phyloP scores from a whole-genome alignment of 1,140 invertebrate genomes.

The Drosophila sechellia region DNA sequence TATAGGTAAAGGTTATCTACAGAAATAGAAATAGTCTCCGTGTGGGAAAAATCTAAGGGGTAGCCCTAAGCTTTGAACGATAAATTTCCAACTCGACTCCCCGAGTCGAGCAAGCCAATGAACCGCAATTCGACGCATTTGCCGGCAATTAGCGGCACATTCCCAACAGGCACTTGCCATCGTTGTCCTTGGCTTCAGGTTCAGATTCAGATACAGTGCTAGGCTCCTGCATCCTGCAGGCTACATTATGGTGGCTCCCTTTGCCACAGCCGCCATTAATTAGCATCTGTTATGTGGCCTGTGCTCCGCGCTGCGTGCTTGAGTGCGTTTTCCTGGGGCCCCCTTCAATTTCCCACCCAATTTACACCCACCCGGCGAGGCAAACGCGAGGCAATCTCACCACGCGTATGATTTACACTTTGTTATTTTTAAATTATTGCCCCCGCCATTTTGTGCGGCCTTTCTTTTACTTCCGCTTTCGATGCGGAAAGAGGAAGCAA shows the following conservation, averaged over 20 bases:
- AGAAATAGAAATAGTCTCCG: neutral
- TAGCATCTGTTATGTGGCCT: constrained; percentile 73
- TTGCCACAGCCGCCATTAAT: constrained; percentile 65
- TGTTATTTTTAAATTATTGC: constrained; percentile 77
- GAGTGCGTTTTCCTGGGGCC: constrained; percentile 50
- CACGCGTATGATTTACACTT: constrained; percentile 80
- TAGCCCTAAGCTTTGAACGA: constrained; percentile 30
- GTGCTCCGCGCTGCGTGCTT: constrained; percentile 51
- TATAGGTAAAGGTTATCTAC: neutral
- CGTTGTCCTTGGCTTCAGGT: constrained; percentile 36
- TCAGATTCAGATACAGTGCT: neutral
- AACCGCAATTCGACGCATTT: constrained; percentile 78
- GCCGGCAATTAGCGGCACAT: constrained; percentile 78
- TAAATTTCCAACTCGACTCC: constrained; percentile 52
- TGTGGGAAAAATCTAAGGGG: neutral
- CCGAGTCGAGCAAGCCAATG: constrained; percentile 55
- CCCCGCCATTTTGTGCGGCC: constrained; percentile 61
- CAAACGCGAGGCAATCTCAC: constrained; percentile 49
- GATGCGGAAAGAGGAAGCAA: neutral
- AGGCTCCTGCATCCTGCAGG: constrained; percentile 26
- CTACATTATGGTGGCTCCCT: constrained; percentile 29
- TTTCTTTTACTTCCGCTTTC: constrained; percentile 51
- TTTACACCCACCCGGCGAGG: neutral
- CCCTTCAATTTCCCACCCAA: constrained; percentile 1
- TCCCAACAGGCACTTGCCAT: constrained; percentile 49